phyloP scores from a whole-genome alignment of 2,888 invertebrate species.

The Ferrisia virgata region DNA sequence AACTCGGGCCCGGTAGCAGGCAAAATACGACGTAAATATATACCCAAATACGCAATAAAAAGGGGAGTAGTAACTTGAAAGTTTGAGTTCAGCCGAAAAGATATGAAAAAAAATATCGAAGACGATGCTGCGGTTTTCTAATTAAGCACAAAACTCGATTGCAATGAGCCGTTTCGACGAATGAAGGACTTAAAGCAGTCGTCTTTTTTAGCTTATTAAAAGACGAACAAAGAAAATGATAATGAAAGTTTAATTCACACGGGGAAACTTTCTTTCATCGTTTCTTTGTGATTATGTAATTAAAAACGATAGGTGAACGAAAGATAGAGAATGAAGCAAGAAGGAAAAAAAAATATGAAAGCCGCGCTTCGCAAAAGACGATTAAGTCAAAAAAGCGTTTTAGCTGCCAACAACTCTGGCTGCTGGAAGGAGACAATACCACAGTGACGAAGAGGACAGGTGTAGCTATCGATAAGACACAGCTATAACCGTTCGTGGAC shows the following conservation, averaged over 20 bases:
- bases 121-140: slow-evolving; percentile 15
- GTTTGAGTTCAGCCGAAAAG: background rate
- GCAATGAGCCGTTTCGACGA: background rate
- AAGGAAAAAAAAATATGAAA: background rate
- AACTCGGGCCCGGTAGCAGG: background rate
- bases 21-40: background rate
- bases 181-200: slow-evolving; percentile 7
- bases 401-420: background rate
- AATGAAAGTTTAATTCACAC: slow-evolving; percentile 44
- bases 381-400: slow-evolving; percentile 33
- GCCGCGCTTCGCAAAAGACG: background rate
- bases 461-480: slow-evolving; percentile 36
- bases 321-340: background rate
- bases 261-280: slow-evolving; percentile 39
- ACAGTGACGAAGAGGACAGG: background rate
- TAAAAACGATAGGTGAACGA: slow-evolving; percentile 44
- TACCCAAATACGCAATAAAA: background rate
- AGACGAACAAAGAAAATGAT: slow-evolving; percentile 43
- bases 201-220: slow-evolving; percentile 42
- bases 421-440: slow-evolving; percentile 5
- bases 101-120: background rate
- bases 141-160: slow-evolving; percentile 17
- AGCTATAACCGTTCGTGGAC: slow-evolving; percentile 32
- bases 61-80: background rate
- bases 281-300: slow-evolving; percentile 43